Evolutionary conservation across 1,140 invertebrate genomes (phyloP).

Genomic region (Ridgeia piscesae): DNA sequence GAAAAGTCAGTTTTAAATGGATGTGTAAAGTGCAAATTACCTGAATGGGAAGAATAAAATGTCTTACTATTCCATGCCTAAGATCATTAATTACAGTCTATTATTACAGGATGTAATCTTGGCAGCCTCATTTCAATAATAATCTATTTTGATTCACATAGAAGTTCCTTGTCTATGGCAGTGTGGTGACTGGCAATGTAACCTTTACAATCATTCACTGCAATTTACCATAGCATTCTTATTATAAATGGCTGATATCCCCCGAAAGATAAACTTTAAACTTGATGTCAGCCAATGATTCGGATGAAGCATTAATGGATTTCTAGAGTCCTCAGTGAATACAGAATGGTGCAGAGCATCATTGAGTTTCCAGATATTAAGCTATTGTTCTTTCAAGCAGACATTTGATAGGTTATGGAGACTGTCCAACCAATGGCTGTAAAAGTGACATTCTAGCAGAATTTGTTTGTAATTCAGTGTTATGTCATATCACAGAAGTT

Average conservation of each 20-base stretch:
- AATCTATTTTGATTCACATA: neutral
- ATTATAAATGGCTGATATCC: neutral
- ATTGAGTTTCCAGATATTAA: neutral
- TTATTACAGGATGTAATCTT: too few species aligned
- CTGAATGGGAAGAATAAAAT: too few species aligned
- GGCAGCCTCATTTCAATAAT: neutral
- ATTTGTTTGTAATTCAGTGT: neutral
- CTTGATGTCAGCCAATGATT: neutral
- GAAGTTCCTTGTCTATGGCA: neutral
- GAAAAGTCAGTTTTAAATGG: too few species aligned
- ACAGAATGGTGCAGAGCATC: neutral
- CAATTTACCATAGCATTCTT: neutral
- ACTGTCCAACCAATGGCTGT: neutral
- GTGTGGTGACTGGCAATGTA: too few species aligned
- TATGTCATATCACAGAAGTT: neutral
- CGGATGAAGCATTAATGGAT: neutral
- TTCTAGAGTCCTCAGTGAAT: neutral
- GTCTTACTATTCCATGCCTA: too few species aligned
- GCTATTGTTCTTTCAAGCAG: neutral
- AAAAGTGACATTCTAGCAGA: neutral
- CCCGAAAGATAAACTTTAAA: neutral
- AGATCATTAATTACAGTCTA: too few species aligned
- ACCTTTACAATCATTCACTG: too few species aligned
- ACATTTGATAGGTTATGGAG: neutral
- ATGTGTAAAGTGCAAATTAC: too few species aligned